Conservation (phyloP, 2,797 vertebrate species). For the Naso thynnoides region DNA sequence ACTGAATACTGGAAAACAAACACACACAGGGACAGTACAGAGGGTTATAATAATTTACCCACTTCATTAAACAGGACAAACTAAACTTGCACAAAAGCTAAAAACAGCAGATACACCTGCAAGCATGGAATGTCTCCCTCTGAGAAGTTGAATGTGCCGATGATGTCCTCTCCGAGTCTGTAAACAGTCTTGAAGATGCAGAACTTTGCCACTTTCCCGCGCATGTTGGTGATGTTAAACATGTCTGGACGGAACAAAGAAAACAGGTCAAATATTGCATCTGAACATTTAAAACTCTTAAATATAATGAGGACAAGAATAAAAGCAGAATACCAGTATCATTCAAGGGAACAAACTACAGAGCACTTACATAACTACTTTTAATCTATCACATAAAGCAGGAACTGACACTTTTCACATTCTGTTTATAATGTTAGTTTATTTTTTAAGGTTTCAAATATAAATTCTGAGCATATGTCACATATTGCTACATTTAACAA, state of each 20-base stretch:
- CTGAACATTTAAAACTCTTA: no score
- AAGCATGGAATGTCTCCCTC: slow-evolving; percentile 96
- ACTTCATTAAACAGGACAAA: background rate
- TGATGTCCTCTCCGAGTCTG: slow-evolving; percentile 95
- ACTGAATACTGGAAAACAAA: slow-evolving; percentile 90
- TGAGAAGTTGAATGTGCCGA: slow-evolving; percentile 95
- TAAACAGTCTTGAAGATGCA: slow-evolving; percentile 98
- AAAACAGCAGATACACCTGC: slow-evolving; percentile 84
- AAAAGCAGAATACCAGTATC: no score
- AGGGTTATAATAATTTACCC: background rate
- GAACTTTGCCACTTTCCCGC: slow-evolving; percentile 96
- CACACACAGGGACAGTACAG: background rate
- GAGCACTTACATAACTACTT: no score
- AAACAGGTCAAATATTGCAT: background rate
- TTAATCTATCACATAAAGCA: no score
- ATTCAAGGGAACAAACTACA: no score
- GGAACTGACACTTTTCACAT: no score
- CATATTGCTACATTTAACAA: no score
- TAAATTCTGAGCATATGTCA: no score
- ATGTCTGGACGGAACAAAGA: slow-evolving; percentile 84
- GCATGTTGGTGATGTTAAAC: slow-evolving; percentile 96
- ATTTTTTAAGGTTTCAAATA: no score
- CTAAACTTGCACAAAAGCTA: rapidly evolving
- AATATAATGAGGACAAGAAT: no score
- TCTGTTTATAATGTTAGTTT: no score